Base-by-base conservation (phyloP, 2,797 vertebrate genomes). In the Emys orbicularis region DNA sequence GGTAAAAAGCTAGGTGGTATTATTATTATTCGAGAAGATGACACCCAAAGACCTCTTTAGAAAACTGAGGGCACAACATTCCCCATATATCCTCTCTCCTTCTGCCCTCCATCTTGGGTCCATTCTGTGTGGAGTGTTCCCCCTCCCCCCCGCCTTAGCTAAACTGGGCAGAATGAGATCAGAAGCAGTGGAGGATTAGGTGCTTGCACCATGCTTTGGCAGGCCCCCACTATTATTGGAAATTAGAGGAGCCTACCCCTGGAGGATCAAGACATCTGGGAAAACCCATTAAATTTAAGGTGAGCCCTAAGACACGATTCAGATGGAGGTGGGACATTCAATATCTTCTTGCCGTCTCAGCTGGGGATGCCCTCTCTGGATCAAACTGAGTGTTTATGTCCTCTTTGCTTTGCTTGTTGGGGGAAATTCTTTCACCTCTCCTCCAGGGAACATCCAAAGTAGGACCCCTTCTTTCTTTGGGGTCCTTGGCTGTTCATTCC, bases 1-100 rank as follows among this genome's bases (percentile, higher is more conserved):
- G 59, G 9, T 41, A 37, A 23, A 72, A 21, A 19, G 34, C 19
- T 41, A 23, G 9, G 19, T 5, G 12, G n/a, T 65, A 61, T 61
- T 61, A 59, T 59, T 59, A 57, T 57, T 27, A 27, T 29, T 12
- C 2, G 12, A 50, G 49, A 50, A 82, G 79, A 52, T 84, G 95
- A 85, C 18, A 84, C 9, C 56, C 79, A 92, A 65, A 94, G 12
- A 15, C 25, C 87, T 93, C 89, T 83, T 91, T 41, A 79, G 53
- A 90, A 94, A 88, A 92, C 87, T 83, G 92, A 81, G 84, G 37
- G 81, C 83, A 83, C 85, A 87, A 76, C 90, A 29, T 76, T 76
- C 4, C 25, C 44, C 44, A 47, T 15, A 76, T 76, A 44, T 47
- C 37, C 34, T 21, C 81, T 12, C 6, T 34, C 74, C 47, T 87